Evolutionary conservation across 2,888 invertebrate genomes (phyloP).

Genomic region (Hofmannophila pseudospretella): DNA sequence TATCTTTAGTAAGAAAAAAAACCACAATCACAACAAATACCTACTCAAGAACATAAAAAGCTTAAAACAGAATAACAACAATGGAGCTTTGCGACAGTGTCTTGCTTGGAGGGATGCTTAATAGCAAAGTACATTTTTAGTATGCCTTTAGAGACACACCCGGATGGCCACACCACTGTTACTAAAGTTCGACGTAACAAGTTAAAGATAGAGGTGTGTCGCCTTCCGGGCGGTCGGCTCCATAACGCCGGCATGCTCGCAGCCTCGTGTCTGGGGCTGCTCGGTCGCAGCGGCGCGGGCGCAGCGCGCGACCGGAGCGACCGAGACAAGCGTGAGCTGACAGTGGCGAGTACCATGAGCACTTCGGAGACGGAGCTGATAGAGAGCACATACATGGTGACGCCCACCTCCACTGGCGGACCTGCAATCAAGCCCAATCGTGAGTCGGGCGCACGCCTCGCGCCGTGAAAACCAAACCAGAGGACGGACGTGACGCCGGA

Average conservation of each 20-base stretch:
- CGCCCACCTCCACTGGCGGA: constrained; percentile 97
- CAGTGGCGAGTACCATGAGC: constrained; percentile 88
- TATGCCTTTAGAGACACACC: constrained; percentile 50
- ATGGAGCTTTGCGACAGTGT: constrained; percentile 47
- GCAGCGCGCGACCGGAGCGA: constrained; percentile 40
- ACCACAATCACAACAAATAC: constrained; percentile 57
- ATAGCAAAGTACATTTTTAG: constrained; percentile 46
- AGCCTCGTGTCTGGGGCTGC: constrained; percentile 77
- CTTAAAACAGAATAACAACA: constrained; percentile 50
- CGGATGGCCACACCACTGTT: constrained; percentile 42
- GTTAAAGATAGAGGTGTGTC: constrained; percentile 28
- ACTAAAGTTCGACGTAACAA: constrained; percentile 3
- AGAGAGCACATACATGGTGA: constrained; percentile 98
- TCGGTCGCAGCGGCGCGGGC: constrained; percentile 63
- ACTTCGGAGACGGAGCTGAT: constrained; percentile 99
- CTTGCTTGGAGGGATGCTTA: constrained; percentile 48
- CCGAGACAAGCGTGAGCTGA: constrained; percentile 73
- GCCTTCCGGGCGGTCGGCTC: constrained; percentile 42
- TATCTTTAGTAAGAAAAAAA: constrained; percentile 43
- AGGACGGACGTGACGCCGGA: constrained; percentile 37
- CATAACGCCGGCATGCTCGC: constrained; percentile 66
- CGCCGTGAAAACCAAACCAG: constrained; percentile 57
- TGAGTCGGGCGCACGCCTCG: constrained; percentile 65
- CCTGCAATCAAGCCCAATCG: constrained; percentile 85
- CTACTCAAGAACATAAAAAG: constrained; percentile 61